Conservation (phyloP, 2,797 vertebrate species). For the Sebastes vulpes region DNA sequence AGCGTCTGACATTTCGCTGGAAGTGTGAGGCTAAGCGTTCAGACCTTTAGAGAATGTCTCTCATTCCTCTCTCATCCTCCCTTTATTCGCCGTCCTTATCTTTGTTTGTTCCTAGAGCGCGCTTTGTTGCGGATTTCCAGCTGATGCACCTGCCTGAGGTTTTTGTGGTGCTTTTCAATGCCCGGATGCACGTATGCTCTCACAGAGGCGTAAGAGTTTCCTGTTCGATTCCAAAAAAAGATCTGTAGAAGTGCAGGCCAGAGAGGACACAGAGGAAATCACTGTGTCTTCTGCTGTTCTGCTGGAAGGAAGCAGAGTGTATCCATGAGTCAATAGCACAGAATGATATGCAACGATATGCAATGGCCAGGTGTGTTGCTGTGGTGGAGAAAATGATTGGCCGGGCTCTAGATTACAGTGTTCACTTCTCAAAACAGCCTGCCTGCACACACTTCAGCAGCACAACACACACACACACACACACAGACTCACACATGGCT, state of each 20-base stretch:
- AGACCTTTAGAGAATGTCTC: constrained; percentile 78
- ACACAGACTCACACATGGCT: constrained; percentile 15
- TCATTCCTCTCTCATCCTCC: constrained; percentile 54
- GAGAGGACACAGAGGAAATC: not conserved
- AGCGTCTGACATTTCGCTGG: constrained; percentile 72
- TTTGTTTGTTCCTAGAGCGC: constrained; percentile 59
- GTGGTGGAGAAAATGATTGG: constrained; percentile 78
- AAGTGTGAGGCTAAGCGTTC: constrained; percentile 69
- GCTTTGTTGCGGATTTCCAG: constrained; percentile 32
- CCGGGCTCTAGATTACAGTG: constrained; percentile 63
- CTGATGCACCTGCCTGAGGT: constrained; percentile 21
- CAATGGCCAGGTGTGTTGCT: constrained; percentile 78
- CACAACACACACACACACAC: not conserved
- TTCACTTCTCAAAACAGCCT: constrained; percentile 62
- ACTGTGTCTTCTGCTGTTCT: not conserved
- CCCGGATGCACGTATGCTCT: not conserved
- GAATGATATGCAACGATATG: constrained; percentile 60
- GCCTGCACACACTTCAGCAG: constrained; percentile 21
- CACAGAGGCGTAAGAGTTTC: not conserved
- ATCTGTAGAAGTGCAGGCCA: not conserved
- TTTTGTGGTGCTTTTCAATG: constrained; percentile 17
- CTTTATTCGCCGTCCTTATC: constrained; percentile 48
- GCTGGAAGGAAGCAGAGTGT: constrained; percentile 1
- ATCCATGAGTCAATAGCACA: constrained; percentile 1
- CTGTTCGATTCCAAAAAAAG: not conserved